Base-by-base conservation (phyloP, 92 coral and sea anemone genomes). In the Palythoa caribaeorum region DNA sequence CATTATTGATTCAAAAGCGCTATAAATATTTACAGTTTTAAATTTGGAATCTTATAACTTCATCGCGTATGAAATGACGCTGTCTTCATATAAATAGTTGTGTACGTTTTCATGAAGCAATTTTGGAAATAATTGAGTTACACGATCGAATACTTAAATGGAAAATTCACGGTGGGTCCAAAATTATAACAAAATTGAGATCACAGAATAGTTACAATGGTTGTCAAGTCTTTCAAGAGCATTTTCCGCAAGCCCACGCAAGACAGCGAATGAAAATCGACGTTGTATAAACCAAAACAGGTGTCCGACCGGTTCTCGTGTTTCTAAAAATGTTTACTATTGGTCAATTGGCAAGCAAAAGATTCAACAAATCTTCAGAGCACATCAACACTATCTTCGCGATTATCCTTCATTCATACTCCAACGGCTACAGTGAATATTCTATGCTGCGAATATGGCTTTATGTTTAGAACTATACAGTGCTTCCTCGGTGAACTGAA, bases 261-360 rank as follows among this genome's bases (percentile, higher is more conserved):
- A 39, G 4, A 15, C 11, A 51, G 55, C 97, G 91, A 92, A 94
- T 94, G 77, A 87, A 83, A 88, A 62, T 65, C 39, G 5, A 9
- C 59, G 92, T 79, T 89, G 85, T 54, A 90, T 66, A 4, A 55
- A 28, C 14, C 72, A 70, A 76, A 71, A 91, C 97, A 92, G 97
- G 97, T 94, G 97, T 85, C 90, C 76, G 20, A 69, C 86, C 76
- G 76, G 86, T 81, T 81, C 86, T 47, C 28, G 71, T 9, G 9
- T 65, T 48, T 81, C 48, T 65, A 81, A 44, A 76, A 51, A 40
- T 17, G 86, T 51, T 68, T 81, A 17, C 71, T 19, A 81, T 81
- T 81, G 86, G 86, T 70, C 10, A 14, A 52, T 1, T 62, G 17
- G 17, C 20, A 65, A 28, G 86, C 35, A 47, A 81, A 81, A 20